Evolutionary conservation across 2,888 invertebrate genomes (phyloP).

Genomic region (Crossocerus cetratus): DNA sequence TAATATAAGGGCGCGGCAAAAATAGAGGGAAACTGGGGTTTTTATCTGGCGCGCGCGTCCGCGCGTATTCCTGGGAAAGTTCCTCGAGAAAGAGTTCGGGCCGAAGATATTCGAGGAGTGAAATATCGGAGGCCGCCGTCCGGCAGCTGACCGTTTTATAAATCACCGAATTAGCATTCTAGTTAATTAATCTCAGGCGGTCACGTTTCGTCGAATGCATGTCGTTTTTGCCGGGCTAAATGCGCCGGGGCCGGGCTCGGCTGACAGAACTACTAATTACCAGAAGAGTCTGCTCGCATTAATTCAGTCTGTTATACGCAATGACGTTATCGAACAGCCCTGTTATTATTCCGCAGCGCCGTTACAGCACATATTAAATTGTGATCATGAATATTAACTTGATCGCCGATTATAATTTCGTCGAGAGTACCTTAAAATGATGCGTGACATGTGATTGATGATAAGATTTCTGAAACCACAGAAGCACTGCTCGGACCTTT

Average conservation of each 20-base stretch:
- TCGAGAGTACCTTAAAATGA: too few relatives aligned
- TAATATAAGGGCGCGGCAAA: conserved; percentile 17
- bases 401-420: background rate
- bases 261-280: conserved; percentile 44
- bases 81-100: background rate
- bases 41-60: conserved; percentile 21
- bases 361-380: conserved; percentile 47
- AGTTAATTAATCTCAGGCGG: background rate
- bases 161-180: background rate
- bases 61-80: background rate
- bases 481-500: too few relatives aligned
- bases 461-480: too few relatives aligned
- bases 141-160: background rate
- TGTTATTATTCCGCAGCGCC: conserved; percentile 39
- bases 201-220: background rate
- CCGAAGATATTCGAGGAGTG: conserved; percentile 4
- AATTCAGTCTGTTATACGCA: conserved; percentile 44
- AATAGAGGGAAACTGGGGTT: conserved; percentile 18
- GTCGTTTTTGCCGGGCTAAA: background rate
- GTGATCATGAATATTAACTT: conserved; percentile 56
- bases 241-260: background rate
- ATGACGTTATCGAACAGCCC: conserved; percentile 28
- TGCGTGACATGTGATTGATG: too few relatives aligned
- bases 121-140: background rate
- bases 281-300: conserved; percentile 32